phyloP scores from a whole-genome alignment of 2,888 invertebrate genomes.

The Agonopterix arenella region DNA sequence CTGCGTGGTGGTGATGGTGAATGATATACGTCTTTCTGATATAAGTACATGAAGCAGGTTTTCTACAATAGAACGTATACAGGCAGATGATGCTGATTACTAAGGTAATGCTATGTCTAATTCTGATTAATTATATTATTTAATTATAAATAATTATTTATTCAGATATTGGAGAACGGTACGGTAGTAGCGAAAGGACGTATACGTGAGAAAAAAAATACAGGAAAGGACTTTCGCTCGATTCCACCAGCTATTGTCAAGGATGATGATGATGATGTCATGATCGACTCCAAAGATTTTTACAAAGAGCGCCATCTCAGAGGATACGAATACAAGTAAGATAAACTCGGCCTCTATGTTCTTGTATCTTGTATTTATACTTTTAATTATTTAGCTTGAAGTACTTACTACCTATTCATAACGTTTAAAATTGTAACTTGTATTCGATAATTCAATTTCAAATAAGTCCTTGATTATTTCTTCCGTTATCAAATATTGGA shows the following conservation, averaged over 20 bases:
- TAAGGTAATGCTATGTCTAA: neutral
- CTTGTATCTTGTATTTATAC: no score
- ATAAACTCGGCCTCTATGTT: no score
- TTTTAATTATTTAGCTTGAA: no score
- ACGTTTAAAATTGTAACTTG: no score
- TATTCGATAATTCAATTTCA: no score
- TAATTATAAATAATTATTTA: conserved; percentile 55
- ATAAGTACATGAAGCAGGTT: neutral
- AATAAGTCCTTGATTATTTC: no score
- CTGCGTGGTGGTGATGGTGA: neutral
- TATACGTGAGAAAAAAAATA: no score
- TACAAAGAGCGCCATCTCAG: conserved; percentile 83
- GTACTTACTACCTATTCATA: no score
- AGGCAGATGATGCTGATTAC: neutral
- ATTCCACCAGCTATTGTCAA: conserved; percentile 54
- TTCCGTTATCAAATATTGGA: no score
- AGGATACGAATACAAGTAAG: conserved; percentile 80
- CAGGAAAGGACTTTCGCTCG: conserved; percentile 70
- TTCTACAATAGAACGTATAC: neutral
- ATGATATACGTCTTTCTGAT: no score
- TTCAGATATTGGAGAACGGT: no score
- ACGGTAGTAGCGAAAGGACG: no score
- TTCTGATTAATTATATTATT: neutral
- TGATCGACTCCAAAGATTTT: conserved; percentile 81
- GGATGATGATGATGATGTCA: conserved; percentile 56